Evolutionary conservation across 2,797 vertebrate species (phyloP).

Genomic region (Gallinago nigripennis): DNA sequence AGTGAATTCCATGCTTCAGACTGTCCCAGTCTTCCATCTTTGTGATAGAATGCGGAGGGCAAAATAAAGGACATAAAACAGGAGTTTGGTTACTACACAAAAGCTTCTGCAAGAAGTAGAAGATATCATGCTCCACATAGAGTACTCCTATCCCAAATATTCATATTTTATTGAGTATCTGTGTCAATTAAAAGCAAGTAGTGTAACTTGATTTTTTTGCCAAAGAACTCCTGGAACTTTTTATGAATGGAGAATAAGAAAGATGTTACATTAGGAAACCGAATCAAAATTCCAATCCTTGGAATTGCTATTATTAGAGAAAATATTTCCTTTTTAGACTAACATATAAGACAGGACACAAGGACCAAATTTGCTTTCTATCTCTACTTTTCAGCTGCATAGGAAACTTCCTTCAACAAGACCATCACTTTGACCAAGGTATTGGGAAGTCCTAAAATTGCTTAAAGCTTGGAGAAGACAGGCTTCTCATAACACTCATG

Average conservation of each 20-base stretch:
- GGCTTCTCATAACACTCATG: background rate
- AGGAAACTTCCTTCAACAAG: background rate
- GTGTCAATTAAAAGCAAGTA: background rate
- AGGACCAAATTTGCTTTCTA: background rate
- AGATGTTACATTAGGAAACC: background rate
- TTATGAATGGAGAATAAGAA: background rate
- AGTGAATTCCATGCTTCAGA: background rate
- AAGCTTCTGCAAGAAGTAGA: background rate
- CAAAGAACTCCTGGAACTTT: accelerated
- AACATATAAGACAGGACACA: background rate
- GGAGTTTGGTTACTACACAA: accelerated
- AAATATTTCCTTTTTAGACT: background rate
- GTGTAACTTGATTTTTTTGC: background rate
- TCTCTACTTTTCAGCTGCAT: background rate
- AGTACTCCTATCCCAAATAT: background rate
- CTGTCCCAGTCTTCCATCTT: background rate
- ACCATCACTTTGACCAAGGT: background rate
- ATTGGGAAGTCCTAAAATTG: background rate
- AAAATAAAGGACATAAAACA: background rate
- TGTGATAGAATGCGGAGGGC: background rate
- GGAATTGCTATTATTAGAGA: background rate
- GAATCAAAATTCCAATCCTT: background rate
- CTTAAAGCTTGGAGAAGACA: background rate
- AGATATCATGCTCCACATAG: background rate
- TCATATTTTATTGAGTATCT: background rate